phyloP scores from a whole-genome alignment of 2,797 vertebrate genomes.

The Limnodromus scolopaceus region DNA sequence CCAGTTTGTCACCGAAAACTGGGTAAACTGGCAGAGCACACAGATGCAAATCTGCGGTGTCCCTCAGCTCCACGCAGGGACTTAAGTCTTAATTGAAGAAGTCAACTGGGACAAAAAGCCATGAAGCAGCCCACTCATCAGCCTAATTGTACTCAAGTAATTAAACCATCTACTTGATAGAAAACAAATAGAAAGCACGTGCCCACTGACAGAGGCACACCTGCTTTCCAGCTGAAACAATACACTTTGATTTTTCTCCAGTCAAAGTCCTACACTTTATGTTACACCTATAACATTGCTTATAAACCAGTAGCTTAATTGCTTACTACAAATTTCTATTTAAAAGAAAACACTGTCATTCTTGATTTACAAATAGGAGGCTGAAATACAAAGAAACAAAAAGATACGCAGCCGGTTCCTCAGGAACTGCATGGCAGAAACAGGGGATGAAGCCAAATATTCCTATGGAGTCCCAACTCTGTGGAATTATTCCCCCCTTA shows the following conservation, averaged over 20 bases:
- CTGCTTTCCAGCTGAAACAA: background rate
- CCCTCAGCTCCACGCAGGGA: background rate
- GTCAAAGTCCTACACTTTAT: background rate
- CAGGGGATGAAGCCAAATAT: background rate
- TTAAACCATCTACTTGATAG: background rate
- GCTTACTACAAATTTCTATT: background rate
- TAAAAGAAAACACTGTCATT: background rate
- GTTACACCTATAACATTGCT: background rate
- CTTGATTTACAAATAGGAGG: background rate
- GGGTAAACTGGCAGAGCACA: slow-evolving; percentile 47
- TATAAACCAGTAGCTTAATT: background rate
- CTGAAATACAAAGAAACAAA: background rate
- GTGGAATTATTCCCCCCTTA: background rate
- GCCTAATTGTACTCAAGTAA: slow-evolving; percentile 32
- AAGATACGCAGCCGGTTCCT: background rate
- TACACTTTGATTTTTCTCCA: background rate
- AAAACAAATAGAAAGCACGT: background rate
- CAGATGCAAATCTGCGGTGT: background rate
- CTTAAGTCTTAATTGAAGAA: slow-evolving; percentile 48
- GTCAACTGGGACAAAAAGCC: background rate
- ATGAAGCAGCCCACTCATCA: slow-evolving; percentile 20
- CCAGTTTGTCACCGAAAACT: slow-evolving; percentile 44
- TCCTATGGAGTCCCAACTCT: background rate
- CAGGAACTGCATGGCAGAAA: background rate
- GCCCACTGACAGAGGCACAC: background rate